Base-by-base conservation (phyloP, 1,140 invertebrate species). In the Arion vulgaris region DNA sequence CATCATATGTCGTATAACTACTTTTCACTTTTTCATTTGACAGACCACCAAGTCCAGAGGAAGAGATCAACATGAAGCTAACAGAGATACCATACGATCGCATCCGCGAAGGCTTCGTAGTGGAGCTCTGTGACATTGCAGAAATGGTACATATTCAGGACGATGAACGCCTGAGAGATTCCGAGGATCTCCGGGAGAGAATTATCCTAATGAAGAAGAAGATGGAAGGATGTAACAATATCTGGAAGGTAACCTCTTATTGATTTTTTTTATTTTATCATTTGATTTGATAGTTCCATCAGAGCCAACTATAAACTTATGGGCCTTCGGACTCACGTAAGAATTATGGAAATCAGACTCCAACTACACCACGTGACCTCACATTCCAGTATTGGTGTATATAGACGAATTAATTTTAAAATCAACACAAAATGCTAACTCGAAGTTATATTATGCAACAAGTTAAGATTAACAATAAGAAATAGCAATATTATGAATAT, bases 201-300 rank as follows among this genome's bases (percentile, higher is more conserved):
- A 41, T 75, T 1, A 75, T 75, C 32, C 45, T 45, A 7, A 45
- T 75, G 23, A 75, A 75, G 73, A 75, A 45, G 23, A 75, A 75
- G 28, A 19, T 45, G 73, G 41, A 45, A 28, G 73, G 73, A 9
- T n/a, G 39, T 13, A 75, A 26, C 45, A 26, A 45, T 28, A 53
- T 1, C 1, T 34, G 41, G 45, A 49, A 75, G 32, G 28, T 45
- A 45, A 13, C 9, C 28, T 39, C 0, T 39, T 5, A 28, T n/a
- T n/a, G n/a, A n/a, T n/a, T n/a, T n/a, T n/a, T n/a, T n/a, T n/a
- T n/a, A n/a, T 34, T 39, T 72, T 11, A n/a, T n/a, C n/a, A n/a
- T n/a, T n/a, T n/a, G n/a, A n/a, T n/a, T n/a, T n/a, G n/a, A 28
- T 28, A 69, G 66, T 13, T 28, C 9, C 11, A 69, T 28, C 34